Percentiles rank a stretch among this genome's conserved stretches.
phyloP scores from a whole-genome alignment of 2,888 invertebrate species.

The Pilophorus perplexus region DNA sequence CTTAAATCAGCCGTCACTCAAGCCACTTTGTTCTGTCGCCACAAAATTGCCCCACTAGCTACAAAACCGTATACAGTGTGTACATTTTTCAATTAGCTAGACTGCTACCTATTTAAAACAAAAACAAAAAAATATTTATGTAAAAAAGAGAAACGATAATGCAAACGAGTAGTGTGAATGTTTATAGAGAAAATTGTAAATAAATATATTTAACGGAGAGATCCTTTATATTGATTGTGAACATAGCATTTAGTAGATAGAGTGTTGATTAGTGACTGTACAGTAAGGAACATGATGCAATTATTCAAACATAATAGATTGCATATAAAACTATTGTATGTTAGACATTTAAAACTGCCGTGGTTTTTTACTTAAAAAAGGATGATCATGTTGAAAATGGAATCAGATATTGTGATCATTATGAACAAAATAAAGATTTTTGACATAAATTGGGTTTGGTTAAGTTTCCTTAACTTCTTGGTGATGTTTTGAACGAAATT shows the following conservation, averaged over 20 bases:
- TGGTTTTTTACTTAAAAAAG: constrained; percentile 38
- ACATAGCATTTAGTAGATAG: constrained; percentile 36
- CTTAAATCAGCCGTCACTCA: too few relatives aligned
- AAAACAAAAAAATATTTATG: constrained; percentile 39
- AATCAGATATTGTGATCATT: constrained; percentile 35
- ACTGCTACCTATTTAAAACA: constrained; percentile 45
- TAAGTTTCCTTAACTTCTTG: too few relatives aligned
- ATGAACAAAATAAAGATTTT: constrained; percentile 40
- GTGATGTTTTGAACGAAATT: too few relatives aligned
- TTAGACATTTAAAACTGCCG: constrained; percentile 45
- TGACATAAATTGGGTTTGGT: constrained; percentile 18
- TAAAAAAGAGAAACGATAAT: constrained; percentile 36
- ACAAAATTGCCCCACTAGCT: too few relatives aligned
- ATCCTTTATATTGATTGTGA: constrained; percentile 45
- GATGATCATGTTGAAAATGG: constrained; percentile 26
- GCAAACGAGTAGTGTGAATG: constrained; percentile 45
- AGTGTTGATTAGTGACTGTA: constrained; percentile 45
- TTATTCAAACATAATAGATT: constrained; percentile 43
- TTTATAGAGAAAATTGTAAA: constrained; percentile 45
- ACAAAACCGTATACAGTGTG: constrained; percentile 42
- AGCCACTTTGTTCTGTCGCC: too few relatives aligned
- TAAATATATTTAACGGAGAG: constrained; percentile 42
- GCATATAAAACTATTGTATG: constrained; percentile 45
- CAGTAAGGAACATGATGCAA: constrained; percentile 43
- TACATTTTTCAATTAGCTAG: constrained; percentile 45